Conservation (phyloP, 1,140 invertebrate genomes). For the Drosophila subpulchrella region DNA sequence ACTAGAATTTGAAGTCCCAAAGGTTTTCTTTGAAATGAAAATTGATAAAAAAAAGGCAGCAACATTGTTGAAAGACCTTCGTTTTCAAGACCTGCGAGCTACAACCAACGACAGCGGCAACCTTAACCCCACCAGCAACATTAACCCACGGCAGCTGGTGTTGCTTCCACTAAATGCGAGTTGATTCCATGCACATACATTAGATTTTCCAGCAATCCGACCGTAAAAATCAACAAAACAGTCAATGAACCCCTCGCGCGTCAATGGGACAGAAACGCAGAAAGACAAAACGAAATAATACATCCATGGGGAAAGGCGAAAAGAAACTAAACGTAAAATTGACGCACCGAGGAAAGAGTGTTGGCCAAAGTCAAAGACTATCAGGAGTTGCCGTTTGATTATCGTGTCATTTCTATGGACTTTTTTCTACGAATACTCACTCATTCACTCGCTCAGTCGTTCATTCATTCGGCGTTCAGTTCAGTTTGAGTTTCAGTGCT, state of each 20-base stretch:
- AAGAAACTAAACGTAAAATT: constrained; percentile 44
- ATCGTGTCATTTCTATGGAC: constrained; percentile 65
- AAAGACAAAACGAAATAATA: constrained; percentile 1
- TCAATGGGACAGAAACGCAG: constrained; percentile 41
- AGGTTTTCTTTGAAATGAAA: not conserved
- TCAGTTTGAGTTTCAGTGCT: not conserved
- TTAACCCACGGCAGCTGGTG: constrained; percentile 17
- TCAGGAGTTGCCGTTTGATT: constrained; percentile 53
- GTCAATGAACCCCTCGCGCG: constrained; percentile 71
- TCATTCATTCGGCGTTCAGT: constrained; percentile 42
- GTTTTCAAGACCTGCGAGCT: not conserved
- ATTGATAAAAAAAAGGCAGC: not conserved
- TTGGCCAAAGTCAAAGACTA: constrained; percentile 31
- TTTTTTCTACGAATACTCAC: constrained; percentile 58
- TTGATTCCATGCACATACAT: constrained; percentile 30
- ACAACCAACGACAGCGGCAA: not conserved
- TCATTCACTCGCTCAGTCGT: constrained; percentile 45
- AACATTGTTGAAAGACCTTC: not conserved
- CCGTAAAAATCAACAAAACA: constrained; percentile 74
- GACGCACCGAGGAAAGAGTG: constrained; percentile 28
- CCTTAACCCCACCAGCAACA: not conserved
- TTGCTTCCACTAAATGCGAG: constrained; percentile 19
- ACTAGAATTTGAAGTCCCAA: too few species aligned
- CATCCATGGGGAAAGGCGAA: constrained; percentile 10
- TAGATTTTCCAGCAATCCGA: constrained; percentile 59